Evolutionary conservation across 2,888 invertebrate genomes (phyloP), one percentile per base, ranked within the genome.

Genomic region (Hoplodrina ambigua): DNA sequence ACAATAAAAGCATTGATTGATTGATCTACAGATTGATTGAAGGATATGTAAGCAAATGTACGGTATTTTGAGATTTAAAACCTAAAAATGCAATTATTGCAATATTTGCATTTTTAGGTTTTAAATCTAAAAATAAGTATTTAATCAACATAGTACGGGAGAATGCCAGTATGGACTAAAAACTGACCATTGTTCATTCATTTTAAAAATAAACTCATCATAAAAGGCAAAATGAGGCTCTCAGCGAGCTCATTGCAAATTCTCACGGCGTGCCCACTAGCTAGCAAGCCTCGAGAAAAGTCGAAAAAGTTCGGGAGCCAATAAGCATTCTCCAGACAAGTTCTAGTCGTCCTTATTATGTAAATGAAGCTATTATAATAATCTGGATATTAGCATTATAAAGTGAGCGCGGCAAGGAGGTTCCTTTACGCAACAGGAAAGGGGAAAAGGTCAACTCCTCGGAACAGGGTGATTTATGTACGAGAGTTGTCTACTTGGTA

Each of bases 361-460:
- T 25, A 79, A 82, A 82, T 79, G 64, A 82, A 54, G 69, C 63
- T 74, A 75, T 83, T 84, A 82, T 71, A 82, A 83, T 82, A 85
- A 83, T 83, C 74, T 82, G 65, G 67, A 75, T 80, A 84, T 83
- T 84, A 82, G 80, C 80, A 79, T 82, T 68, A 82, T 80, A 83
- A 82, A 80, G 72, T 71, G 70, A 75, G 75, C 66, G 71, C 72
- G 75, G 57, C 70, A 62, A 69, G 67, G 20, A 65, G 61, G 67
- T 72, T 60, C 61, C 5, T 41, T 37, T 15, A 15, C 5, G 7
- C 3, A 33, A 33, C 11, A 65, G 53, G n/a, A 7, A 69, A 49
- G 20, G 13, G 19, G 15, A 11, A 75, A 68, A 80, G 17, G 1
- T 2, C 17, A 17, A 63, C 52, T 65, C 4, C 49, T n/a, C 19